Base-by-base conservation (phyloP, 2,888 invertebrate species). In the Fissipunctia ypsillon region DNA sequence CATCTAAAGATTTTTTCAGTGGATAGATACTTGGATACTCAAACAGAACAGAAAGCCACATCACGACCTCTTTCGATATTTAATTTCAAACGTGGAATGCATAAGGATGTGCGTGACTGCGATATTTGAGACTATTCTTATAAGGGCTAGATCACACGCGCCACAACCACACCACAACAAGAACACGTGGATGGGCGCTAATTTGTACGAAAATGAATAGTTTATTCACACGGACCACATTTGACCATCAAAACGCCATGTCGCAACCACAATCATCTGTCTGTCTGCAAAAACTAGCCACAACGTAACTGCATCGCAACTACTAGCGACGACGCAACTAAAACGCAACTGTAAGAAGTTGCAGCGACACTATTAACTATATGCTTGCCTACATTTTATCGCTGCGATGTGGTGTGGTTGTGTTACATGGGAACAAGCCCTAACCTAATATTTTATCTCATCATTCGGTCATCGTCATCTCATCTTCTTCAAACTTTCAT, bases 61-160 rank as follows among this genome's bases (percentile, higher is more conserved):
- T 83, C 80, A 86, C 87, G 89, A 89, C 88, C 90, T 89, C 89
- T 90, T 91, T 88, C 77, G 89, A 90, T 92, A 90, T 92, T 94
- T 93, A 93, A 94, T 93, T 94, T 94, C 89, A 91, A 90, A 94
- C 92, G 92, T 93, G 93, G 89, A 88, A 87, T 90, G 88, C 89
- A 93, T 93, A 90, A 86, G 87, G 81, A 84, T 72, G 89, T 86
- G 86, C 91, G 91, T 91, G 91, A 90, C 85, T 80, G 69, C 83
- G 84, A 90, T 89, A 88, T 67, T 60, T 85, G 75, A 65, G 70
- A 71, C 78, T 89, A 31, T 64, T 31, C 0, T 52, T 19, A 31
- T 64, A 31, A 19, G 10, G 10, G 22, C 50, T 22, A 1, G n/a
- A 50, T 6, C 16, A 31, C 31, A n/a, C 22, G 7, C 14, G 14